These are phyloP conservation scores for Meiosimyza platycephala DNA, from an alignment of 2,888 invertebrate species.

Conservation along the genomic window DNA sequence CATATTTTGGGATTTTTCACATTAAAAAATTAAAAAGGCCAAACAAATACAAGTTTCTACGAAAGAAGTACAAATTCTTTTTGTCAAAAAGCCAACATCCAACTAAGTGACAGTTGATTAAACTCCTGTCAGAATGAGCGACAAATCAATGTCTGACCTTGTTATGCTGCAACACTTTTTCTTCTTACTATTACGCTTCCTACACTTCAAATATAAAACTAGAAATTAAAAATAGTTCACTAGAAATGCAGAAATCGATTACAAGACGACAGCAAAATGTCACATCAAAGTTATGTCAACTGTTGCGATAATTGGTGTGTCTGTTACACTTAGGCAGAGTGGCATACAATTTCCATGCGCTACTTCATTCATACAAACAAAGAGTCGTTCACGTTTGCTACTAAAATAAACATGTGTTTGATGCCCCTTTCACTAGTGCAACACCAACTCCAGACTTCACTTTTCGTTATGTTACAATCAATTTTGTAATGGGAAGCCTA, in stretches of 20 bases:
- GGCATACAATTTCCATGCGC: neutral
- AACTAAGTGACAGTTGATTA: slow-evolving; percentile 18
- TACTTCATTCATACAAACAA: no score
- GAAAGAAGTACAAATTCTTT: neutral
- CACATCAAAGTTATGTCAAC: slow-evolving; percentile 41
- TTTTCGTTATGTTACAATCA: neutral
- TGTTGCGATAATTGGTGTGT: slow-evolving; percentile 41
- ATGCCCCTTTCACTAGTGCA: neutral
- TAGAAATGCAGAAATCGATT: neutral
- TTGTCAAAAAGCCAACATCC: neutral
- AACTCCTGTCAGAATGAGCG: slow-evolving; percentile 24
- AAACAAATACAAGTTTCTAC: neutral
- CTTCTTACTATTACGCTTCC: neutral
- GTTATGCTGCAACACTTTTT: neutral
- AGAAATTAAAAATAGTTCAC: neutral
- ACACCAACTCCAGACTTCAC: neutral
- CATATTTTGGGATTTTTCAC: neutral
- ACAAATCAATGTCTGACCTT: slow-evolving; percentile 12
- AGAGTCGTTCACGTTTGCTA: no score
- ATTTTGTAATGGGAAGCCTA: neutral
- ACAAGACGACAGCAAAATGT: slow-evolving; percentile 23
- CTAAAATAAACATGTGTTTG: neutral
- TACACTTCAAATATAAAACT: no score
- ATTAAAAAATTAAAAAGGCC: neutral
- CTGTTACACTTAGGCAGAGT: slow-evolving; percentile 39